Base-by-base conservation (phyloP, 2,113 vertebrate genomes). In the Ceyx cyanopectus region DNA sequence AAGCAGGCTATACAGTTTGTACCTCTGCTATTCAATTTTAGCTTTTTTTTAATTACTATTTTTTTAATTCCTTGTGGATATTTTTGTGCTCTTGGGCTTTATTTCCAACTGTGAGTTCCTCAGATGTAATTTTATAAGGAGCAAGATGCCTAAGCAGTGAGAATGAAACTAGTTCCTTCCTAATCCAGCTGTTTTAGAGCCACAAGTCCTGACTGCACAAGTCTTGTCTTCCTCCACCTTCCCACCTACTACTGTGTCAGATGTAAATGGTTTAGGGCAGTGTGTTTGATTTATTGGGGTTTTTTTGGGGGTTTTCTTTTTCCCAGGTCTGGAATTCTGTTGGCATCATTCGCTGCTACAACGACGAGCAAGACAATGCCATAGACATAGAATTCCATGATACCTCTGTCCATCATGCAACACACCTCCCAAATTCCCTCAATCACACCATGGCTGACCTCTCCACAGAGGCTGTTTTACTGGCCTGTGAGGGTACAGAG, bases 371-470 rank as follows among this genome's bases (percentile, higher is more conserved):
- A 94, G 99, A 99, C 97, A 99, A 98, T 34, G 99, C 99, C 80
- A 98, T 99, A 5, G 99, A 99, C 22, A 90, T 99, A 43, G 99
- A 99, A 75, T 99, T 99, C 81, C 99, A 99, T 5, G 99, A 99
- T 95, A 97, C 98, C 3, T 99, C 99, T 0, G 79, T 99, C 57
- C 98, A 99, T 61, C 99, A 99, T 3, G 98, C 99, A 60, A 99
- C 99, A 32, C 99, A 99, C 96, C 98, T 99, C 41, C 97, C 98
- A 22, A 99, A 99, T 97, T 96, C 98, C 16, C 97, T 99, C 88
- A 98, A 98, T 67, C 98, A 99, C 97, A 98, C 97, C 4, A 95
- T 99, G 97, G 99, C 98, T 10, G 98, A 98, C 90, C 97, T 99
- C 22, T 99, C 99, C 66, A 95, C 97, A 63, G 98, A 99, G 97